Base-by-base conservation (phyloP, 2,888 invertebrate genomes). In the Beris morrisii region DNA sequence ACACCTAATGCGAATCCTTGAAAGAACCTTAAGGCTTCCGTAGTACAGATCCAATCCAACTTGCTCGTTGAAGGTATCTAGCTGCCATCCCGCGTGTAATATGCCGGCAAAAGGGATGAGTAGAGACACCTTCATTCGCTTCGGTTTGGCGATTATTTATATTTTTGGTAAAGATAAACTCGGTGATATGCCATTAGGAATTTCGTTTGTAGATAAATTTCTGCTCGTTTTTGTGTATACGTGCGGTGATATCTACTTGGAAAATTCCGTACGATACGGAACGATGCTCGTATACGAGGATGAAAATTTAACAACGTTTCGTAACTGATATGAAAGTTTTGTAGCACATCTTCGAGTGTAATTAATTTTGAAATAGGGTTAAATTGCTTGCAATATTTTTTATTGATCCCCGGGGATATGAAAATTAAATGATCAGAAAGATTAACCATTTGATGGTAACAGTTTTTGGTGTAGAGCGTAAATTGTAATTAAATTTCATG, bases 171-270 rank as follows among this genome's bases (percentile, higher is more conserved):
- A 61, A 61, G 61, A 61, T 61, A 61, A 61, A 61, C 61, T 61
- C 38, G 11, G 50, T 52, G 61, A 61, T 61, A 38, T 22, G 32
- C 48, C 52, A 61, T 61, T 61, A 61, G 61, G 50, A 61, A 61
- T 61, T 61, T 61, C 61, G 43, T 61, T 61, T 61, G 61, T 61
- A 61, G 52, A 61, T 61, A 61, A 61, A 61, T 61, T 61, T 61
- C 61, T 0, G 61, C 50, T 52, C 15, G 46, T 59, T 30, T 61
- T 61, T 7, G 38, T 38, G 38, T 38, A 38, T 7, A 38, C 38
- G 38, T 38, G 38, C 38, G 38, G 9, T 5, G 38, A 38, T 38
- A 38, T 7, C 38, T 9, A 38, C 38, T 38, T 1, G 7, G 38
- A 38, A 38, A 38, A 38, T 38, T 38, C 9, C 38, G 7, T 7